A percentile compares a stretch with the other conserved stretches of the same genome.
These are phyloP conservation scores for Bombycilla garrulus DNA, from an alignment of 2,113 vertebrate genomes.

Conservation along the genomic window DNA sequence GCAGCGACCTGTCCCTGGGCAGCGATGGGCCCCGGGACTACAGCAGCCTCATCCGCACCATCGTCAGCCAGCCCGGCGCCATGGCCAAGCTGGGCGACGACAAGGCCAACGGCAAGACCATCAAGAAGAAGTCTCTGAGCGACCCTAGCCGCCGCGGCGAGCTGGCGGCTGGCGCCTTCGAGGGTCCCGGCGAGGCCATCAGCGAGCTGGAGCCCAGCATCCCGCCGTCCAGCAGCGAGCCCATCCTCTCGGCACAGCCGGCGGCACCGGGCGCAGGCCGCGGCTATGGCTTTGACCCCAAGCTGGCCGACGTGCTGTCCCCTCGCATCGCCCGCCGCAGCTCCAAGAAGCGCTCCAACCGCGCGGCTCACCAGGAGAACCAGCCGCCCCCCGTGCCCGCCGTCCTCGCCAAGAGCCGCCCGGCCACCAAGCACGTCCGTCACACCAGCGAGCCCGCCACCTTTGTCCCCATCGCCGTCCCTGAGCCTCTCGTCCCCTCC, in stretches of 20 bases:
- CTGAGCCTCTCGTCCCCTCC: constrained; percentile 65
- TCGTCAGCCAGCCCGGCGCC: constrained; percentile 88
- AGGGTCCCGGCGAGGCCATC: constrained; percentile 83
- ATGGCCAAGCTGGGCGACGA: constrained; percentile 88
- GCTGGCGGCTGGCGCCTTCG: constrained; percentile 64
- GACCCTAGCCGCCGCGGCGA: constrained; percentile 94
- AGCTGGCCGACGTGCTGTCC: constrained; percentile 46
- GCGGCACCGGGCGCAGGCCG: not conserved
- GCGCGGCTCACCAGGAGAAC: constrained; percentile 77
- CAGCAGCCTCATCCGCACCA: constrained; percentile 88
- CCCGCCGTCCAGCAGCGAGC: constrained; percentile 92
- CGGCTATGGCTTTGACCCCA: constrained; percentile 22
- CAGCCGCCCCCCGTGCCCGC: constrained; percentile 31
- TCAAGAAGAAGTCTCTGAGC: constrained; percentile 96
- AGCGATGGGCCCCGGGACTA: constrained; percentile 88
- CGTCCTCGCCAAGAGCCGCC: constrained; percentile 58
- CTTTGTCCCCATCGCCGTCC: constrained; percentile 82
- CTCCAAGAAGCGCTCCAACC: constrained; percentile 84
- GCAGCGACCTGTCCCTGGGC: constrained; percentile 90
- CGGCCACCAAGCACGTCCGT: constrained; percentile 79
- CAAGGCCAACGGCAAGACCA: constrained; percentile 84
- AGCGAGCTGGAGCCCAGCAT: constrained; percentile 87
- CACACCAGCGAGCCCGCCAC: constrained; percentile 88
- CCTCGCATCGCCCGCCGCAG: constrained; percentile 75
- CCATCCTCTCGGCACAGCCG: constrained; percentile 85